phyloP scores from a whole-genome alignment of 2,888 invertebrate genomes.

The Platycheirus rosarum region DNA sequence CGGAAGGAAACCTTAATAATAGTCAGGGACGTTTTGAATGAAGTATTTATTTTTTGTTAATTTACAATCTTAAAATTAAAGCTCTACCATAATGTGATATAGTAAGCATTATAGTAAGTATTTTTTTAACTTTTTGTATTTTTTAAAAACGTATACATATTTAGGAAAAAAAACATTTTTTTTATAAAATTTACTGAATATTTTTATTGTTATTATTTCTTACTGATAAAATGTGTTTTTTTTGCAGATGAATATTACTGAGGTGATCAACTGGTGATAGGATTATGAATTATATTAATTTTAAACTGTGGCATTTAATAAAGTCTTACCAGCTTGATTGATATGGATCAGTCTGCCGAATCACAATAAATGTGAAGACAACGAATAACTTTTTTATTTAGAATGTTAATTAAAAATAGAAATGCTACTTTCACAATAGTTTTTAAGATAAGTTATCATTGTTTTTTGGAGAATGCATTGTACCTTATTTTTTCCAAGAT shows the following conservation, averaged over 20 bases:
- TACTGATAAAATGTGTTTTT: constrained; percentile 22
- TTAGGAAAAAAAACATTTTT: not conserved
- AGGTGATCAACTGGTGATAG: constrained; percentile 64
- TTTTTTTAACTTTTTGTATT: too few species aligned
- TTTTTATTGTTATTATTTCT: not conserved
- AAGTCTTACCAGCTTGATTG: constrained; percentile 27
- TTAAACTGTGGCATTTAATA: constrained; percentile 53
- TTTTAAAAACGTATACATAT: constrained; percentile 9
- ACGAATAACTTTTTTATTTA: too few species aligned
- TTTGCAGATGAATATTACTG: constrained; percentile 69
- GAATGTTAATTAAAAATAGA: too few species aligned
- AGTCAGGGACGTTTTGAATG: constrained; percentile 38
- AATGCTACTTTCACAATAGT: too few species aligned
- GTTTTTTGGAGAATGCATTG: too few species aligned
- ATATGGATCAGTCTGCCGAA: too few species aligned
- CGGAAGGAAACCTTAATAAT: constrained; percentile 14
- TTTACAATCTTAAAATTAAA: constrained; percentile 28
- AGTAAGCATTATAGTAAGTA: constrained; percentile 57
- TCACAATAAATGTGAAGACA: too few species aligned
- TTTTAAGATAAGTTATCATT: too few species aligned
- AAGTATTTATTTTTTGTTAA: constrained; percentile 34
- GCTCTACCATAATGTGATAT: constrained; percentile 56
- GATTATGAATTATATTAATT: constrained; percentile 71
- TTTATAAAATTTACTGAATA: too few species aligned
- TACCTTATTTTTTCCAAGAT: too few species aligned